Conservation (phyloP, 1,140 invertebrate species). For the Panulirus ornatus region DNA sequence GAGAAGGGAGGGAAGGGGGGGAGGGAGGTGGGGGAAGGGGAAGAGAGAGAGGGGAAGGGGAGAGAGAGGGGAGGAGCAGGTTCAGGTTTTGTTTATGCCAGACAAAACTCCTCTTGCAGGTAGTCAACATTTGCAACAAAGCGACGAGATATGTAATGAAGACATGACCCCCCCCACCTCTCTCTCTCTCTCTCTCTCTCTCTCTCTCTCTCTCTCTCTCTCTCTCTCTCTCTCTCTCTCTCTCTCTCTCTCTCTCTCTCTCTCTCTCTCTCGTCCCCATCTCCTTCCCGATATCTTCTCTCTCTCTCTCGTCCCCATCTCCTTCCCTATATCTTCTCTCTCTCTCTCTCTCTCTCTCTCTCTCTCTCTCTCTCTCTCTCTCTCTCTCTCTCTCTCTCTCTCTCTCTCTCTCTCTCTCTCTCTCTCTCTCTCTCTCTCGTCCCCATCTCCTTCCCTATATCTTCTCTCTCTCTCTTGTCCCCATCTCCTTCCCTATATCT, state of each 20-base stretch:
- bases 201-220: neutral
- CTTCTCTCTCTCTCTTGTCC: neutral
- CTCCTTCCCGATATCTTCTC: neutral
- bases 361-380: neutral
- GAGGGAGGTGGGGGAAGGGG: neutral
- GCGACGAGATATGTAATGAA: neutral
- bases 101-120: constrained; percentile 13
- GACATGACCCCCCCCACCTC: neutral
- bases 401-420: neutral
- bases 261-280: neutral
- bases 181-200: neutral
- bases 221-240: no score
- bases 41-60: neutral
- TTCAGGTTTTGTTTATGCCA: neutral
- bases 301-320: neutral
- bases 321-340: neutral
- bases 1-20: neutral
- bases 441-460: neutral
- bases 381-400: neutral
- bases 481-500: no score
- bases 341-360: neutral
- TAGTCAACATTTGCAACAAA: neutral
- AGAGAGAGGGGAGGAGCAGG: neutral
- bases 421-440: neutral
- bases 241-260: neutral